Percentiles rank a stretch among this genome's conserved stretches.
Evolutionary conservation across 1,140 invertebrate species (phyloP).

Genomic region (Drosophila quadrilineata): DNA sequence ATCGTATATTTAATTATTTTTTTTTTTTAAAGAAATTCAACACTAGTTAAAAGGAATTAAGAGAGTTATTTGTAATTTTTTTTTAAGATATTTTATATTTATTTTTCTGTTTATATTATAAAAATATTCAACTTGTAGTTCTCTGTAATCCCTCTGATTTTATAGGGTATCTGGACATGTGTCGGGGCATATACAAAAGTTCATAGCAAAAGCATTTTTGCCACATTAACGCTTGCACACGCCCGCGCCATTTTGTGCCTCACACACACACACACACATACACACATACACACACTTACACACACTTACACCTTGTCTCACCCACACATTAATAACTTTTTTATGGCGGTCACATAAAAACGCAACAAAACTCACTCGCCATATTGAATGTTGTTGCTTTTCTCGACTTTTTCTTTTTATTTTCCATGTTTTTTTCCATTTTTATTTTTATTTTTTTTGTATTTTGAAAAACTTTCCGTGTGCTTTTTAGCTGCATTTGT

Average conservation of each 20-base stretch:
- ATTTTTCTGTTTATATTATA: background rate
- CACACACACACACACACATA: background rate
- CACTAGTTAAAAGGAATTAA: too few species aligned
- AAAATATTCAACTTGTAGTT: background rate
- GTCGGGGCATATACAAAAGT: slow-evolving; percentile 46
- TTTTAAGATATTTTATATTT: too few species aligned
- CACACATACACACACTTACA: background rate
- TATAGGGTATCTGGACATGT: slow-evolving; percentile 19
- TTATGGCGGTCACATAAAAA: slow-evolving; percentile 71
- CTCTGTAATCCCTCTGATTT: background rate
- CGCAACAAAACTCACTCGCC: slow-evolving; percentile 68
- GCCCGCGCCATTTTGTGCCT: slow-evolving; percentile 63
- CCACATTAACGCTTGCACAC: slow-evolving; percentile 76
- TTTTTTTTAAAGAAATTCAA: too few species aligned
- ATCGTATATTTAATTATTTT: too few species aligned
- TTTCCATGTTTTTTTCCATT: background rate
- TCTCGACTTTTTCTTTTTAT: background rate
- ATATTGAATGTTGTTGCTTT: slow-evolving; percentile 60
- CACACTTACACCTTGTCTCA: background rate
- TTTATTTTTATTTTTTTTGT: background rate
- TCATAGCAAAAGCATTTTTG: slow-evolving; percentile 66
- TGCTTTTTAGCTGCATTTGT: slow-evolving; percentile 26
- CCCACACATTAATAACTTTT: slow-evolving; percentile 68
- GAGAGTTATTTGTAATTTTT: too few species aligned
- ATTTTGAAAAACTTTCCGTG: slow-evolving; percentile 39